Evolutionary conservation across 2,888 invertebrate species (phyloP).

Genomic region (Cremastinae sp.): DNA sequence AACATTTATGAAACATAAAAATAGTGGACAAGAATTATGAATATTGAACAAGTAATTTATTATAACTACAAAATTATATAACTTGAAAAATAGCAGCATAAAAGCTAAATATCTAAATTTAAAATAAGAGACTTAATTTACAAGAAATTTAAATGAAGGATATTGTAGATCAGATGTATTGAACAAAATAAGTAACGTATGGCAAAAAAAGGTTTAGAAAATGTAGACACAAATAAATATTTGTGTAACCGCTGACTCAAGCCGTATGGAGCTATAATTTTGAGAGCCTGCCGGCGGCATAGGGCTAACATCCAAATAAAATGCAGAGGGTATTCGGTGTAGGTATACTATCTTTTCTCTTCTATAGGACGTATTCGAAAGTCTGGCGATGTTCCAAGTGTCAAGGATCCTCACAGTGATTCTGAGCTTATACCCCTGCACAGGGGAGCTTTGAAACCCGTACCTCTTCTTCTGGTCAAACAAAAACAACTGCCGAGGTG

Average conservation of each 20-base stretch:
- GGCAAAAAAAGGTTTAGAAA: constrained; percentile 33
- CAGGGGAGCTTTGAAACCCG: constrained; percentile 53
- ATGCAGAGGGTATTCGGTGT: constrained; percentile 32
- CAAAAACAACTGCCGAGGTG: constrained; percentile 59
- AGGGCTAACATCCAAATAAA: constrained; percentile 72
- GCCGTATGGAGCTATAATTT: constrained; percentile 75
- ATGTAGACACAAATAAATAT: constrained; percentile 74
- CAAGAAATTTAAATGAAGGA: no score
- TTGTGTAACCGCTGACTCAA: constrained; percentile 74
- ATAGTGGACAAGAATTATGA: no score
- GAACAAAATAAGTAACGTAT: no score
- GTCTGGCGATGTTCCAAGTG: constrained; percentile 78
- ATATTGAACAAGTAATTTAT: no score
- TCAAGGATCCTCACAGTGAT: constrained; percentile 72
- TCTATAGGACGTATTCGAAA: constrained; percentile 61
- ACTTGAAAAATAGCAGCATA: no score
- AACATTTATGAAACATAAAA: no score
- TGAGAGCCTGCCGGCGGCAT: constrained; percentile 77
- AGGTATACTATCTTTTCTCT: constrained; percentile 37
- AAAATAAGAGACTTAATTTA: no score
- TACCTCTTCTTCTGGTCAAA: constrained; percentile 65
- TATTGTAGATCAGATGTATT: no score
- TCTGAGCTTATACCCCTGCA: constrained; percentile 69
- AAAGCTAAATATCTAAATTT: no score
- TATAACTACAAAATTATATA: no score